phyloP scores from a whole-genome alignment of 1,140 invertebrate genomes.

The Orchestia grillus region DNA sequence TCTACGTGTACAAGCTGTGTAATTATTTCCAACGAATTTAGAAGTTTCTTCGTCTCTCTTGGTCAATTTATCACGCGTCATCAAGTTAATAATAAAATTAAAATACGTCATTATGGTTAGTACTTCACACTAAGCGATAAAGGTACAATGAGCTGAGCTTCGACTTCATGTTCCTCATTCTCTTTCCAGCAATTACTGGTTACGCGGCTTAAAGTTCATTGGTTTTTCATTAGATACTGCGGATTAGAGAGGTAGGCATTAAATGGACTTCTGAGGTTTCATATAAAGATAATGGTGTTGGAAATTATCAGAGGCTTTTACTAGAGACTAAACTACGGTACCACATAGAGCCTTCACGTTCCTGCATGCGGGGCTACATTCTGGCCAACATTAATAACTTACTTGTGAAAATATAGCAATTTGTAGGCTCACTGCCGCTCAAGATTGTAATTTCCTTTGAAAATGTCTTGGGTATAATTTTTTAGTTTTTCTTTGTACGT shows the following conservation, averaged over 20 bases:
- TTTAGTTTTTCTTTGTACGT: background rate
- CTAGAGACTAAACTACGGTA: background rate
- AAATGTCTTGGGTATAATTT: background rate
- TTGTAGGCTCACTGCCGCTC: background rate
- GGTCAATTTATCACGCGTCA: no score
- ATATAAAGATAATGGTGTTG: background rate
- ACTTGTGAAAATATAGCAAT: background rate
- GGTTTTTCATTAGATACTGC: background rate
- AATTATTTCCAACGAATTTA: no score
- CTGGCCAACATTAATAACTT: background rate
- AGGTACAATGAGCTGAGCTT: background rate
- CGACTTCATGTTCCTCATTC: background rate
- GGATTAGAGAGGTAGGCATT: background rate
- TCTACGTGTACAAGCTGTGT: no score
- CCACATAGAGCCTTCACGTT: background rate
- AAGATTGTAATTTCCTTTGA: background rate
- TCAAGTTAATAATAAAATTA: no score
- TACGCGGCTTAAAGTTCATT: background rate
- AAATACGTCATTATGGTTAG: background rate
- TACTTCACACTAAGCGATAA: background rate
- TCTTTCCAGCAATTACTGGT: background rate
- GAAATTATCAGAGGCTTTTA: background rate
- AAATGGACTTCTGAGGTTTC: background rate
- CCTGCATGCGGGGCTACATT: background rate
- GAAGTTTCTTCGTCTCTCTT: no score